phyloP scores from a whole-genome alignment of 2,113 vertebrate genomes.

The Tursiops truncatus region DNA sequence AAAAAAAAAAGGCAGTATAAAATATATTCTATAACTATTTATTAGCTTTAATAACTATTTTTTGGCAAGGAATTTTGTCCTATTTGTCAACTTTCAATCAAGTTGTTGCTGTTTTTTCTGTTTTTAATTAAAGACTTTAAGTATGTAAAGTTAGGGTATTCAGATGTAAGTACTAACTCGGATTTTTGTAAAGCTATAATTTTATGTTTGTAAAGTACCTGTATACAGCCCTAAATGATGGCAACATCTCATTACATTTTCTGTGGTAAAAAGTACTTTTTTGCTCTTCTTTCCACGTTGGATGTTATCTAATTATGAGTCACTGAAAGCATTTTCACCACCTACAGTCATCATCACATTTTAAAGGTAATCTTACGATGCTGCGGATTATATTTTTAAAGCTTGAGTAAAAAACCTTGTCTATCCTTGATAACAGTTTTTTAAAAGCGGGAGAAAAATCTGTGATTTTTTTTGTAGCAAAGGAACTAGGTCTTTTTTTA shows the following conservation, averaged over 20 bases:
- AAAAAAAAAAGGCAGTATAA: not conserved
- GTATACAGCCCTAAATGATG: conserved; percentile 40
- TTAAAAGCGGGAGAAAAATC: conserved; percentile 16
- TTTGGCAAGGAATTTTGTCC: conserved; percentile 35
- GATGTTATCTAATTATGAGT: conserved; percentile 57
- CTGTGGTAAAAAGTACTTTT: conserved; percentile 55
- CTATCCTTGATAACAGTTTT: conserved; percentile 1
- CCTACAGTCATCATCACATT: not conserved
- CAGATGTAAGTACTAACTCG: conserved; percentile 46
- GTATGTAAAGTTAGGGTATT: conserved; percentile 65
- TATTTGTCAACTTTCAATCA: conserved; percentile 62
- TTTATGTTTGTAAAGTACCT: conserved; percentile 59
- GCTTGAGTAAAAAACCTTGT: not conserved
- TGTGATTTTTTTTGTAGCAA: not conserved
- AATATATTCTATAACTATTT: conserved; percentile 19
- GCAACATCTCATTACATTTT: conserved; percentile 63
- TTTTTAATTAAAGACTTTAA: conserved; percentile 57
- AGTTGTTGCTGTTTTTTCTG: conserved; percentile 33
- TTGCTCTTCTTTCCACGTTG: conserved; percentile 37
- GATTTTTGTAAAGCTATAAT: conserved; percentile 65
- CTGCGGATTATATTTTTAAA: conserved; percentile 22
- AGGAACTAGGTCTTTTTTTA: not conserved
- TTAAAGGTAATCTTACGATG: not conserved
- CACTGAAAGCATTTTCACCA: conserved; percentile 35
- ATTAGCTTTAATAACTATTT: conserved; percentile 61